These are phyloP conservation scores for Eidolon dupreanum DNA, from an alignment of 2,797 vertebrate species.

Conservation along the genomic window DNA sequence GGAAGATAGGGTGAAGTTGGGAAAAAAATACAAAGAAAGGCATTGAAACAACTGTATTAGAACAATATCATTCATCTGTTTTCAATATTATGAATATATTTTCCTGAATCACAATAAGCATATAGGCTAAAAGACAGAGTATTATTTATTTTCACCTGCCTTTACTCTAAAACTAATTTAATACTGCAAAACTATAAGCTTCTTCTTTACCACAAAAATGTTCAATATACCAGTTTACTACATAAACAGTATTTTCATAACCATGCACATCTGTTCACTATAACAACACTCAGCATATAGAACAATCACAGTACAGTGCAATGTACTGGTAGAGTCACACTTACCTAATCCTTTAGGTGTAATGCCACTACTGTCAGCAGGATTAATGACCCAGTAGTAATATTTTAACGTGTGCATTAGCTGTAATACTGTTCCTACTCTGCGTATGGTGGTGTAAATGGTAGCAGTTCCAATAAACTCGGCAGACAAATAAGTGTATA, in stretches of 20 bases:
- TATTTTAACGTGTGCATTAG: slow-evolving; percentile 98
- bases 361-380: slow-evolving; percentile 95
- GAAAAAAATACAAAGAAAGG: background rate
- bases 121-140: background rate
- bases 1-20: background rate
- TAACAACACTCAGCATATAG: background rate
- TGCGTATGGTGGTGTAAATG: slow-evolving; percentile 96
- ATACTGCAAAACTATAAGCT: background rate
- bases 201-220: background rate
- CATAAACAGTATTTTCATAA: background rate
- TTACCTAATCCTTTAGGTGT: slow-evolving; percentile 94
- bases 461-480: slow-evolving; percentile 98
- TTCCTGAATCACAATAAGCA: background rate
- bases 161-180: background rate
- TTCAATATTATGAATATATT: background rate
- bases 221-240: background rate
- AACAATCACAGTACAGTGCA: background rate
- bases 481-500: slow-evolving; percentile 96
- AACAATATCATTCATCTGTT: background rate
- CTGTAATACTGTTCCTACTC: slow-evolving; percentile 96
- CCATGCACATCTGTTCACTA: background rate
- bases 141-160: background rate
- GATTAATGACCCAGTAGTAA: slow-evolving; percentile 98
- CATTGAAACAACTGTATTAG: background rate
- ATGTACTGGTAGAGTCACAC: slow-evolving; percentile 54